Conservation (phyloP, 2,888 invertebrate species). For the Anorthoa munda region DNA sequence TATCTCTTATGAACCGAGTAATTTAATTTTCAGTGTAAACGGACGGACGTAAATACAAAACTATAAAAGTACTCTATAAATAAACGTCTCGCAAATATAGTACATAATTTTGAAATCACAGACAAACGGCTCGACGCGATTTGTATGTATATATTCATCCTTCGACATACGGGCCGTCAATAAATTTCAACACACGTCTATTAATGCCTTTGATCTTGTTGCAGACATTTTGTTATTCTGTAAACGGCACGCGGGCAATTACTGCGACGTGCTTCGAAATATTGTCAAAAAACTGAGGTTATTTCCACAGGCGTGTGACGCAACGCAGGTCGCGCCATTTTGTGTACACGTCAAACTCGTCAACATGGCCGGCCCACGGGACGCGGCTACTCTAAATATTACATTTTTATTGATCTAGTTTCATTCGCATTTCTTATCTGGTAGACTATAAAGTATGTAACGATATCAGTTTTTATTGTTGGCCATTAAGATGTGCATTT, state of each 20-base stretch:
- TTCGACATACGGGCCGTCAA: slow-evolving; percentile 83
- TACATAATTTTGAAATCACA: slow-evolving; percentile 63
- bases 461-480: slow-evolving; percentile 83
- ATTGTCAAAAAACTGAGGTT: slow-evolving; percentile 83
- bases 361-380: slow-evolving; percentile 73
- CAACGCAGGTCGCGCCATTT: slow-evolving; percentile 78
- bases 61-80: slow-evolving; percentile 62
- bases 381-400: slow-evolving; percentile 63
- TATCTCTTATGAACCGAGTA: slow-evolving; percentile 64
- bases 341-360: slow-evolving; percentile 73
- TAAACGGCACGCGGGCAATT: slow-evolving; percentile 84
- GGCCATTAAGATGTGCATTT: slow-evolving; percentile 88
- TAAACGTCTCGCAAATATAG: slow-evolving; percentile 64
- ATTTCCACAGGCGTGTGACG: slow-evolving; percentile 73
- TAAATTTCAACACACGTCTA: slow-evolving; percentile 89
- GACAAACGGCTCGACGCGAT: slow-evolving; percentile 65
- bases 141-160: slow-evolving; percentile 81
- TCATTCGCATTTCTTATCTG: slow-evolving; percentile 75
- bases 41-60: slow-evolving; percentile 56
- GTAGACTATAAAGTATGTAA: slow-evolving; percentile 77
- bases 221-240: slow-evolving; percentile 87
- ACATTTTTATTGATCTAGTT: slow-evolving; percentile 77
- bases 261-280: slow-evolving; percentile 86
- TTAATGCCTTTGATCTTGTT: slow-evolving; percentile 89
- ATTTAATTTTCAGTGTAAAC: slow-evolving; percentile 59